Percentiles rank a stretch among this genome's conserved stretches.
phyloP scores from a whole-genome alignment of 2,888 invertebrate species.

The Melanchra persicariae region DNA sequence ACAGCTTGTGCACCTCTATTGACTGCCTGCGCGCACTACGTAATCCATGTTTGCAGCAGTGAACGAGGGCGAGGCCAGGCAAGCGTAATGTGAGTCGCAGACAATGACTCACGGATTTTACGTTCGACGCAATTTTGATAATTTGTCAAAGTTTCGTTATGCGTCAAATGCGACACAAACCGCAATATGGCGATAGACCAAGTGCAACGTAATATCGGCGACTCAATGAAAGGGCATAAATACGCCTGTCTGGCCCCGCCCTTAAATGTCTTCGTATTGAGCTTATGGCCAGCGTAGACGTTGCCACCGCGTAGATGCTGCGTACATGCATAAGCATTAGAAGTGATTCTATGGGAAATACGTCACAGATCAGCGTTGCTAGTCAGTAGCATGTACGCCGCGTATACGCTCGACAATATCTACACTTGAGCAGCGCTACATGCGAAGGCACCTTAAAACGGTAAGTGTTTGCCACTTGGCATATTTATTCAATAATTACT shows the following conservation, averaged over 20 bases:
- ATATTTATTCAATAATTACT: not conserved
- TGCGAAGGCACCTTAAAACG: not conserved
- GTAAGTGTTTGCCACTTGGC: not conserved
- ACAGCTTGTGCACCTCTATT: not conserved
- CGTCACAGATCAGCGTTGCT: not conserved
- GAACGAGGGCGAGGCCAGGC: not conserved
- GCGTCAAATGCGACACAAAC: not conserved
- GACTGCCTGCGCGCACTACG: not conserved
- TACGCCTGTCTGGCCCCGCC: not conserved
- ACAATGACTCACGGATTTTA: constrained; percentile 20
- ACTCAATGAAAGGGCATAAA: not conserved
- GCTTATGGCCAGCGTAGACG: not conserved
- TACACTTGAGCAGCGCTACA: not conserved
- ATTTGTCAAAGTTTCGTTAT: not conserved
- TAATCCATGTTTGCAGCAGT: too few relatives aligned
- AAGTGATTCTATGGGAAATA: not conserved
- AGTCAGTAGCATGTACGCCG: not conserved
- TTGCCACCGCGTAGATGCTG: not conserved
- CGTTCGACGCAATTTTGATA: not conserved
- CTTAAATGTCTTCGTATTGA: not conserved
- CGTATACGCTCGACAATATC: not conserved
- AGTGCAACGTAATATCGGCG: constrained; percentile 5
- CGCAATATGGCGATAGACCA: not conserved
- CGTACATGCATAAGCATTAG: too few relatives aligned
- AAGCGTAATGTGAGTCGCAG: not conserved